A percentile compares a stretch with the other conserved stretches of the same genome.
These are phyloP conservation scores for Pantelozetes paolii DNA, from an alignment of 2,888 invertebrate species.

Conservation along the genomic window DNA sequence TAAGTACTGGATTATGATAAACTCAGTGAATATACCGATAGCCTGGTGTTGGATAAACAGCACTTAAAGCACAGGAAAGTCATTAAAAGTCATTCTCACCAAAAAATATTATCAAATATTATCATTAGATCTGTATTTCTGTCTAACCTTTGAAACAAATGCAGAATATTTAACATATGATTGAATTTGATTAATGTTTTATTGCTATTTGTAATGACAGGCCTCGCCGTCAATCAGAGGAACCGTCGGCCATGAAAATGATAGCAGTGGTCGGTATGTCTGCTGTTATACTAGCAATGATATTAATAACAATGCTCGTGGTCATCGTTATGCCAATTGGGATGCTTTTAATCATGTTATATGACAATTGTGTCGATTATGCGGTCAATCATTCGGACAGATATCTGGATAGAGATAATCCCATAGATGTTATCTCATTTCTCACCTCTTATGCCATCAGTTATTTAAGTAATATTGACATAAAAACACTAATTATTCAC, in stretches of 20 bases:
- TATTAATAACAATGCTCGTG: conserved; percentile 12
- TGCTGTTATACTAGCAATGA: conserved; percentile 23
- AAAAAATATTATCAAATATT: too few species aligned
- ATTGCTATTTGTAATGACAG: conserved; percentile 3
- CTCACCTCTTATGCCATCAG: neutral
- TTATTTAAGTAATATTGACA: neutral
- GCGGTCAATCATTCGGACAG: neutral
- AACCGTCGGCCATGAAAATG: conserved; percentile 21
- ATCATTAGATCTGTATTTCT: too few species aligned
- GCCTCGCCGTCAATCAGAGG: conserved; percentile 7
- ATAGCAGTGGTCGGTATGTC: conserved; percentile 15
- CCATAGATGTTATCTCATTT: neutral
- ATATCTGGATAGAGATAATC: conserved; percentile 9
- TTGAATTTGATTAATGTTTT: too few species aligned
- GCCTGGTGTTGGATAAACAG: too few species aligned
- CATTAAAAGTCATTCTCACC: too few species aligned
- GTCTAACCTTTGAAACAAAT: too few species aligned
- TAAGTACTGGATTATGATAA: too few species aligned
- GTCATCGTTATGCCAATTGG: conserved; percentile 15
- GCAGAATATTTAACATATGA: too few species aligned
- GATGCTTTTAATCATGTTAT: conserved; percentile 23
- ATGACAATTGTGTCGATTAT: conserved; percentile 25
- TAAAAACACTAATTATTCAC: neutral
- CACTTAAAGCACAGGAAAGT: too few species aligned
- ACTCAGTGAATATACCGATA: too few species aligned